Base-by-base conservation (phyloP, 2,888 invertebrate species). In the Platycheirus albimanus region DNA sequence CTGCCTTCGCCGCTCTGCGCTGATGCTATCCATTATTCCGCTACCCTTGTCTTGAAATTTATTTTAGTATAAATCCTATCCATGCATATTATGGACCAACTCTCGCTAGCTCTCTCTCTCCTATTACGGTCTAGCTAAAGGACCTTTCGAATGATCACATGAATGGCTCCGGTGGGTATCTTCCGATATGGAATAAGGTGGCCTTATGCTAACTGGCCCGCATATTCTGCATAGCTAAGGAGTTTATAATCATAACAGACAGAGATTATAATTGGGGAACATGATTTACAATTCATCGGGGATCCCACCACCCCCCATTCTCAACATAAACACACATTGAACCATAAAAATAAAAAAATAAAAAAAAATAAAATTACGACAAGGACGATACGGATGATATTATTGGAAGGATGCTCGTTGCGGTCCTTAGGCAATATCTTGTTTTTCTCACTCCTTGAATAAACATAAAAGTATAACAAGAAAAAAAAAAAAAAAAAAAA, bases 151-250 rank as follows among this genome's bases (percentile, higher is more conserved):
- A 33, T 19, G 10, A 13, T 49, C 43, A 30, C 30, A 30, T 43
- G 17, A 45, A 61, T 45, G 30, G 41, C 43, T 58, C 58, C 41
- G 7, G 11, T 43, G 19, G 45, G 45, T 36, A 54, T 63, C 41
- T 28, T 43, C 6, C 20, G 41, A 51, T 38, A 51, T n/a, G 10
- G 0, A 17, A 30, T n/a, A 24, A n/a, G 24, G 5, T 64, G 76
- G 49, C 70, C 56, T 79, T 80, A 76, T 58, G 70, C 76, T 63
- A 80, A 72, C 77, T 77, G 66, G 61, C 33, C 61, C 71, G 71
- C 49, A 81, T 61, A 77, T 77, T 63, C 15, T 71, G 66, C 78
- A 61, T 67, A 72, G 58, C 66, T 41, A 58, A 72, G 67, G 52
- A 56, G 71, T 52, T 67, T 52, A 66, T 58, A 71, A 76, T 64